Evolutionary conservation across 1,140 invertebrate species (phyloP).

Genomic region (Zaprionus capensis): DNA sequence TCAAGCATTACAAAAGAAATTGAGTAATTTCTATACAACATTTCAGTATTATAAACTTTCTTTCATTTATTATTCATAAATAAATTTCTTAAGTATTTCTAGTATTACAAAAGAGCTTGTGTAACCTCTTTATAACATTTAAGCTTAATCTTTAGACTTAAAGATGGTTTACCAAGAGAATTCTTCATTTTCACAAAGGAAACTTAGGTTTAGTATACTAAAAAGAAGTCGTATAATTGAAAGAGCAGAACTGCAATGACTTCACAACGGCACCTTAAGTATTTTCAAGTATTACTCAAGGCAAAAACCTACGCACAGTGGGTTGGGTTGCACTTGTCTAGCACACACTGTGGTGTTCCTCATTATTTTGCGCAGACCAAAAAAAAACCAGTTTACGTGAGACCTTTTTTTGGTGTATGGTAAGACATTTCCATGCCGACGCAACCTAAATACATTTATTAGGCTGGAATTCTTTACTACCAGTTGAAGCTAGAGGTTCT

Average conservation of each 20-base stretch:
- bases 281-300: not conserved
- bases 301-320: not conserved
- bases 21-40: too few relatives aligned
- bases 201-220: not conserved
- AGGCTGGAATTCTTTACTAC: constrained; percentile 29
- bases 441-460: constrained; percentile 73
- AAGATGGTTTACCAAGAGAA: not conserved
- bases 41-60: too few relatives aligned
- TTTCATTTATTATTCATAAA: too few relatives aligned
- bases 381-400: not conserved
- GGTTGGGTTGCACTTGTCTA: not conserved
- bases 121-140: too few relatives aligned
- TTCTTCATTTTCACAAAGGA: not conserved
- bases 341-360: not conserved
- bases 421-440: constrained; percentile 2
- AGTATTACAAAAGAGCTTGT: not conserved
- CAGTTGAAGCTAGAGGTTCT: constrained; percentile 7
- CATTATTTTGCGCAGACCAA: constrained; percentile 3
- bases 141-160: too few relatives aligned
- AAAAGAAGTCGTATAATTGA: not conserved
- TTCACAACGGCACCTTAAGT: not conserved
- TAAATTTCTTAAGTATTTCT: not conserved
- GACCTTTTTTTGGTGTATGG: not conserved
- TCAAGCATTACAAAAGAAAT: not conserved
- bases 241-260: not conserved